Percentiles rank a stretch among this genome's conserved stretches.
Conservation (phyloP, 2,888 invertebrate species). For the Alcis repandata region DNA sequence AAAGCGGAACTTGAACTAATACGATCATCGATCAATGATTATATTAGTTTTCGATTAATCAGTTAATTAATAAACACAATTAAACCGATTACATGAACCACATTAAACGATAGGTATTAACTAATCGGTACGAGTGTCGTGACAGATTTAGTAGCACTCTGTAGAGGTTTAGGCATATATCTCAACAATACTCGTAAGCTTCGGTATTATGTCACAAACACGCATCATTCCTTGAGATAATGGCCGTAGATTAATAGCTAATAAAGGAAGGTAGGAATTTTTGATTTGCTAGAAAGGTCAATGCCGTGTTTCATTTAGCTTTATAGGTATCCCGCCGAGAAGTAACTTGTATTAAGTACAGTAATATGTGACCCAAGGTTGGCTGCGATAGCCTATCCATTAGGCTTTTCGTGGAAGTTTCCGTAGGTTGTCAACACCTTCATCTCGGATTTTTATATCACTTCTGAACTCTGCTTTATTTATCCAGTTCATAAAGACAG, state of each 20-base stretch:
- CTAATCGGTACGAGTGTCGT: too few relatives aligned
- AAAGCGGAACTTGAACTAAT: neutral
- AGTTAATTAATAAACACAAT: too few relatives aligned
- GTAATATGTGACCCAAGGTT: slow-evolving; percentile 48
- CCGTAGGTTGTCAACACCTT: neutral
- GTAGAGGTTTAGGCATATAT: too few relatives aligned
- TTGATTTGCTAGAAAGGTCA: slow-evolving; percentile 25
- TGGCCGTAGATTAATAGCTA: neutral
- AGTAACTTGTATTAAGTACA: slow-evolving; percentile 42
- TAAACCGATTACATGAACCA: too few relatives aligned
- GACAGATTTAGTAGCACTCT: too few relatives aligned
- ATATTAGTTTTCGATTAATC: too few relatives aligned
- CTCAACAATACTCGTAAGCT: neutral
- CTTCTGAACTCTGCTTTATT: neutral
- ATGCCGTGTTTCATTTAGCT: slow-evolving; percentile 33
- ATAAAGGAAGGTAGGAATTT: slow-evolving; percentile 7
- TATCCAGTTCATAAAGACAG: too few relatives aligned
- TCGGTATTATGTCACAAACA: neutral
- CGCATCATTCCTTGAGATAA: neutral
- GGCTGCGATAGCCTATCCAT: slow-evolving; percentile 17
- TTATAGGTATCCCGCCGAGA: slow-evolving; percentile 66
- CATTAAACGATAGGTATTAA: too few relatives aligned
- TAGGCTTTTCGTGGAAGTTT: slow-evolving; percentile 19
- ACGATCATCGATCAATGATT: too few relatives aligned
- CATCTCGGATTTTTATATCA: neutral